A percentile compares a stretch with the other conserved stretches of the same genome.
phyloP scores from a whole-genome alignment of 2,888 invertebrate genomes.

The Pharmacophagus antenor region DNA sequence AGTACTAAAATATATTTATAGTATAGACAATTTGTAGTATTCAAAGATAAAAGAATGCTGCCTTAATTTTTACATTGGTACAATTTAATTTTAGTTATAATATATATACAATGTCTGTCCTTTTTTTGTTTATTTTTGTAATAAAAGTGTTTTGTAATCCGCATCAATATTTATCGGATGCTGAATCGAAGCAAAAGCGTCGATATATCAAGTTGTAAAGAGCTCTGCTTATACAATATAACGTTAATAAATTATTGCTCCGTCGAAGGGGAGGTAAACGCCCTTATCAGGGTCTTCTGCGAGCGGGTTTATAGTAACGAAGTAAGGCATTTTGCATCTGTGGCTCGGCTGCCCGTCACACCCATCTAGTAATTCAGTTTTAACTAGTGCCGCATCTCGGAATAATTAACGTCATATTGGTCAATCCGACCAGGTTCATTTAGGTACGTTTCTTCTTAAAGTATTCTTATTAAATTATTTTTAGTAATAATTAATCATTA shows the following conservation, averaged over 20 bases:
- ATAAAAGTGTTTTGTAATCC: background rate
- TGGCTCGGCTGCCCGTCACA: conserved; percentile 15
- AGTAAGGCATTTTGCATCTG: conserved; percentile 23
- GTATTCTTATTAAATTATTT: background rate
- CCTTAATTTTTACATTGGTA: no score
- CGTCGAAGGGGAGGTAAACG: conserved; percentile 25
- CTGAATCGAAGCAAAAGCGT: background rate
- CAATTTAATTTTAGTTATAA: no score
- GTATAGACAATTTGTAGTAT: no score
- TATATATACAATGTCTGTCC: background rate
- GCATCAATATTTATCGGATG: background rate
- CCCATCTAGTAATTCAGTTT: conserved; percentile 19
- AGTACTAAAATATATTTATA: no score
- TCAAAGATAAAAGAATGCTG: no score
- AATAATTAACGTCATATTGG: background rate
- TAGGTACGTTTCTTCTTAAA: background rate
- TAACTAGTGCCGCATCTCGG: conserved; percentile 13
- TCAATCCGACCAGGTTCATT: background rate
- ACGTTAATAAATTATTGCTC: conserved; percentile 25
- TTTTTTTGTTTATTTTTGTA: background rate
- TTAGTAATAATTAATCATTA: background rate
- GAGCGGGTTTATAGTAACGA: conserved; percentile 26
- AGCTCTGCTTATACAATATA: conserved; percentile 3
- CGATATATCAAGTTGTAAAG: background rate
- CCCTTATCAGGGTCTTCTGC: conserved; percentile 26